Evolutionary conservation across 2,113 vertebrate genomes (phyloP).

Genomic region (Condylura cristata): DNA sequence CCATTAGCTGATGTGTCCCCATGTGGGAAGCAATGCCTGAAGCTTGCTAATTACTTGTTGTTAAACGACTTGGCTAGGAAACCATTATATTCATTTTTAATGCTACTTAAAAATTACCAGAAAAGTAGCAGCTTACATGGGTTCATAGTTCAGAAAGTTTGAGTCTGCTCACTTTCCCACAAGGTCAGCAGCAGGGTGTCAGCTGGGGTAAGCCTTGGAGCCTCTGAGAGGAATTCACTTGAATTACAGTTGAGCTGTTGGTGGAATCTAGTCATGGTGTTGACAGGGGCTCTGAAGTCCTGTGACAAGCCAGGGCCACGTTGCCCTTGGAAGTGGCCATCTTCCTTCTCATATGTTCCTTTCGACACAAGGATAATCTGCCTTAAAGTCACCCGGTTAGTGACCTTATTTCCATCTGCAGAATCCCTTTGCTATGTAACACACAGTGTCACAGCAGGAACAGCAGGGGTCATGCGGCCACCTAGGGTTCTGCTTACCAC

Average conservation of each 20-base stretch:
- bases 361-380: not conserved
- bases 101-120: not conserved
- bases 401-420: not conserved
- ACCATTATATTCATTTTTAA: not conserved
- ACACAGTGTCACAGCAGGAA: not conserved
- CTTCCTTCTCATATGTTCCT: not conserved
- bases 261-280: not conserved
- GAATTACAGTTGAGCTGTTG: not conserved
- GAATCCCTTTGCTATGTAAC: not conserved
- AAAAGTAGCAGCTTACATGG: not conserved
- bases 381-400: not conserved
- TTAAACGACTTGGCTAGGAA: not conserved
- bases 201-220: not conserved
- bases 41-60: not conserved
- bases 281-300: not conserved
- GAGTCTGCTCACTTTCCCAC: not conserved
- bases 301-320: not conserved
- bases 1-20: fast-evolving
- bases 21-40: not conserved
- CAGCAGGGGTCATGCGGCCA: not conserved
- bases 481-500: not conserved
- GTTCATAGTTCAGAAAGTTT: not conserved
- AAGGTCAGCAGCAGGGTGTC: not conserved
- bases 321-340: not conserved
- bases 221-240: not conserved